Evolutionary conservation across 2,113 vertebrate genomes (phyloP).

Genomic region (Vidua macroura): DNA sequence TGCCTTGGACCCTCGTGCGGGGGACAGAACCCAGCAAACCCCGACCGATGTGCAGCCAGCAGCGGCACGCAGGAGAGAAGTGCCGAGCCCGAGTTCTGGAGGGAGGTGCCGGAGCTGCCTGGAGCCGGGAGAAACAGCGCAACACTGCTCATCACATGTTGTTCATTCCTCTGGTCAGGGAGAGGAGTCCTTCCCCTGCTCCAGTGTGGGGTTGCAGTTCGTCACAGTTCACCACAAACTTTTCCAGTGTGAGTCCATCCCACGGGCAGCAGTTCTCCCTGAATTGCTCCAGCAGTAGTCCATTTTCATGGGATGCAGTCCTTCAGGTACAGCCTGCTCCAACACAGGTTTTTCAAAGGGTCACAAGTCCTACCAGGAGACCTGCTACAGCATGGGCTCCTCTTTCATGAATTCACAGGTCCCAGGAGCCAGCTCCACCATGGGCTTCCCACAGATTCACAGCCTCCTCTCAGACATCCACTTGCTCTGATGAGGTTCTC

Average conservation of each 20-base stretch:
- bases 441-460: neutral
- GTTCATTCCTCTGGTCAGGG: neutral
- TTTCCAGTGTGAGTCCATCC: neutral
- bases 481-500: neutral
- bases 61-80: too few species aligned
- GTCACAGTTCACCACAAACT: neutral
- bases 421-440: neutral
- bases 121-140: too few species aligned
- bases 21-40: too few species aligned
- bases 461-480: neutral
- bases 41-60: too few species aligned
- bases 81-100: too few species aligned
- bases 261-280: neutral
- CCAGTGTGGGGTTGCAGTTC: neutral
- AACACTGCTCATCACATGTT: neutral
- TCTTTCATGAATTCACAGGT: neutral
- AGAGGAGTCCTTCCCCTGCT: neutral
- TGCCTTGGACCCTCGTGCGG: too few species aligned
- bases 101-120: too few species aligned
- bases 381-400: accelerated
- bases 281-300: neutral
- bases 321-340: neutral
- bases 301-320: neutral
- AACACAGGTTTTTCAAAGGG: too few species aligned
- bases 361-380: neutral